Conservation (phyloP, 64 coral and sea anemone genomes). For the Catalaphyllia jardinei region DNA sequence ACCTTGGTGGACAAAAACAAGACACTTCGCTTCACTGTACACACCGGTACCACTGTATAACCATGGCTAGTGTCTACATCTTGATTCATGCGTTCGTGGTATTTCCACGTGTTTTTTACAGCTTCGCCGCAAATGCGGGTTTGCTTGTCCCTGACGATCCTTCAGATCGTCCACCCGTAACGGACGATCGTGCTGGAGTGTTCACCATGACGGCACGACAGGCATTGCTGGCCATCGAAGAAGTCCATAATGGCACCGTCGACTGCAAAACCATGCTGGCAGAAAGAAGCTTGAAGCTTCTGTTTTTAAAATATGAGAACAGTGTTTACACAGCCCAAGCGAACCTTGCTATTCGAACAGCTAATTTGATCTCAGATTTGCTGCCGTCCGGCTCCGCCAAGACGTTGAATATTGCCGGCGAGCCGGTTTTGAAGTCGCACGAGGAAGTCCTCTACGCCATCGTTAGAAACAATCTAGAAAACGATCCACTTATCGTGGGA, state of each 20-base stretch:
- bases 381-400: slow-evolving; percentile 64
- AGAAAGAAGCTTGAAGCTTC: slow-evolving; percentile 67
- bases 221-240: slow-evolving; percentile 73
- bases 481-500: slow-evolving; percentile 73
- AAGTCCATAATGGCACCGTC: slow-evolving; percentile 65
- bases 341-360: slow-evolving; percentile 72
- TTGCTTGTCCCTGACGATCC: slow-evolving; percentile 37
- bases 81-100: background rate
- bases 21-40: background rate
- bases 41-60: background rate
- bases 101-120: background rate
- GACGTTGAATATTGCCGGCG: background rate
- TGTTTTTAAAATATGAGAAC: slow-evolving; percentile 81
- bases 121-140: background rate
- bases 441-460: slow-evolving; percentile 56
- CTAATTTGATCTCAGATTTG: slow-evolving; percentile 78
- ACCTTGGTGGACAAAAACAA: background rate
- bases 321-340: slow-evolving; percentile 77
- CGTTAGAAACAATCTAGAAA: slow-evolving; percentile 80
- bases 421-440: slow-evolving; percentile 45
- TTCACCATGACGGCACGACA: slow-evolving; percentile 80
- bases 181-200: slow-evolving; percentile 50
- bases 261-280: slow-evolving; percentile 81
- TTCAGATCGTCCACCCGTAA: slow-evolving; percentile 48
- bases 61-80: background rate